Evolutionary conservation across 2,888 invertebrate species (phyloP).

Genomic region (Leptopterna dolabrata): DNA sequence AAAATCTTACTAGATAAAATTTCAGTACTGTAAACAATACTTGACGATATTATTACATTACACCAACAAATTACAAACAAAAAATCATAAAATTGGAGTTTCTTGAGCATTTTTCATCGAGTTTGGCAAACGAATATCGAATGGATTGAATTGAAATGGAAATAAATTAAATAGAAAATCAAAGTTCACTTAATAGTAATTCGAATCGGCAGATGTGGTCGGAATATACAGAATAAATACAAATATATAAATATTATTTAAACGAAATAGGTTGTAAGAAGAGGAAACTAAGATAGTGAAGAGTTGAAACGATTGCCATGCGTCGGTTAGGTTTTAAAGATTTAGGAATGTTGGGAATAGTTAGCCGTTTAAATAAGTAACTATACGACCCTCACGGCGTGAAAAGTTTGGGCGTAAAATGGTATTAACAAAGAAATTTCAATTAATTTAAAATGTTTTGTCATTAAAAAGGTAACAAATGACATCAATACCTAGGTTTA

Average conservation of each 20-base stretch:
- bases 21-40: not conserved
- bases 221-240: conserved; percentile 1
- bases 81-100: not conserved
- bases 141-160: not conserved
- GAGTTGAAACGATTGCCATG: not conserved
- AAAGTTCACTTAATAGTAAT: not conserved
- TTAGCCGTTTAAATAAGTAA: not conserved
- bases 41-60: not conserved
- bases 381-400: not conserved
- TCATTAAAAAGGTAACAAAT: not conserved
- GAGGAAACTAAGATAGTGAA: not conserved
- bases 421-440: too few species aligned
- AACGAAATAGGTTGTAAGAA: not conserved
- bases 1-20: not conserved
- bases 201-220: not conserved
- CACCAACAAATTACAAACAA: not conserved
- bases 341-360: not conserved
- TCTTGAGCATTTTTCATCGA: not conserved
- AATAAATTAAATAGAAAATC: not conserved
- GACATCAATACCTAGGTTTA: not conserved
- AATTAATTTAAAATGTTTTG: too few species aligned
- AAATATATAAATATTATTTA: not conserved
- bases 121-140: not conserved
- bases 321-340: not conserved
- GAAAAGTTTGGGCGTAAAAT: too few species aligned